Evolutionary conservation across 2,888 invertebrate genomes (phyloP), one percentile per base, ranked within the genome.

Genomic region (Cheilosia vernalis): DNA sequence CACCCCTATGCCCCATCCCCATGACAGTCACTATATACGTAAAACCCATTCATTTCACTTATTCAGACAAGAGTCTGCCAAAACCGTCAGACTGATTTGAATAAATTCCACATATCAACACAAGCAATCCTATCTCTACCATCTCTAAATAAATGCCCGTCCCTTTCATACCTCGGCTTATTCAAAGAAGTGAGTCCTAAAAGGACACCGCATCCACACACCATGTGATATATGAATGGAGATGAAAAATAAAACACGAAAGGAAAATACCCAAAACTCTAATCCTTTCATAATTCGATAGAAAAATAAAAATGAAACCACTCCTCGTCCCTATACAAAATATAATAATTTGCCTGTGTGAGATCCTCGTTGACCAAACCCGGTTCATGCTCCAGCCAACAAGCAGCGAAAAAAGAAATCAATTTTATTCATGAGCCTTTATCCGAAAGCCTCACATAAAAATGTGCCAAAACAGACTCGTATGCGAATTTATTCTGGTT

Each of bases 351-450:
- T 77, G 60, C 72, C 77, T 53, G 40, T 9, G 42, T 9, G 37
- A 82, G 73, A 78, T 78, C 67, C 70, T 61, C 17, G 63, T 21
- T 83, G 73, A 83, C 83, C 83, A 78, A 37, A 58, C 15, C 40
- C 63, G 30, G 19, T 49, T 7, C 17, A 13, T 15, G 21, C 30
- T 17, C 2, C 17, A 6, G 27, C 6, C 27, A 27, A 27, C 27
- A 55, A 37, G 49, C 24, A 60, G 17, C 24, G 17, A 67, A 53
- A 67, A 30, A 17, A 13, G 4, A 64, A 72, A 61, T 77, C 77
- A 77, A 77, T 78, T 77, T 83, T 83, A 83, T 83, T 83, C 83
- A 83, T 83, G 78, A 78, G 66, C 63, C 61, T 66, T 78, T 82
- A 67, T 67, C 61, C 73, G 40, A 60, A 64, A 33, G 66, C 27